These are phyloP conservation scores for Megaceryle maxima DNA, from an alignment of 2,113 vertebrate species.

Conservation along the genomic window DNA sequence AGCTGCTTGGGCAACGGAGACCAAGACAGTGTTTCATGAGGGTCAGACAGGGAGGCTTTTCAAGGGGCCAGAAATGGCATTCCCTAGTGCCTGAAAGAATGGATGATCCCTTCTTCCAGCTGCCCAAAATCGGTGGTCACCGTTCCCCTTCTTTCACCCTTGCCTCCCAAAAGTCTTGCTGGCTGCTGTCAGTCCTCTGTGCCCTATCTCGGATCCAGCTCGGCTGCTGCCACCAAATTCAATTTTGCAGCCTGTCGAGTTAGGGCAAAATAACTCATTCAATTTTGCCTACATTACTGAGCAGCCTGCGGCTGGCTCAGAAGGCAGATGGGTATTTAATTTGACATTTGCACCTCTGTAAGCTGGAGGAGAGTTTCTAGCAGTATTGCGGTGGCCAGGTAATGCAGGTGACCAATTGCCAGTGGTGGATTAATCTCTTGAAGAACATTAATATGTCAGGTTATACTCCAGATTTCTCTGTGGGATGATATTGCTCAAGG, in stretches of 20 bases:
- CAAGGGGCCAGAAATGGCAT: background rate
- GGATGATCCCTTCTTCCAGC: background rate
- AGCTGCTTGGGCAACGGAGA: rapidly evolving
- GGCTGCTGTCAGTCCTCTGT: background rate
- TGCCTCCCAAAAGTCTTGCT: rapidly evolving
- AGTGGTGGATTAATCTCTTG: background rate
- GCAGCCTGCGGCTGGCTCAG: background rate
- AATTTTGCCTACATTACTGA: background rate
- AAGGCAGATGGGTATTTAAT: constrained; percentile 1
- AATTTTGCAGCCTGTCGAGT: background rate
- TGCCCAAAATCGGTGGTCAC: background rate
- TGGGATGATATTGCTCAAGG: constrained; percentile 38
- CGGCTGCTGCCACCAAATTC: background rate
- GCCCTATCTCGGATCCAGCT: background rate
- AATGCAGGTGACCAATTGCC: constrained; percentile 1
- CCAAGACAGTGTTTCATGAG: rapidly evolving
- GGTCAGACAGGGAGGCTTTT: background rate
- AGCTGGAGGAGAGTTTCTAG: background rate
- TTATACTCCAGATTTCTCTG: constrained; percentile 7
- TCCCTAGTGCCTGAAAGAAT: background rate
- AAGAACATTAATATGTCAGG: constrained; percentile 7
- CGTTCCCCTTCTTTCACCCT: background rate
- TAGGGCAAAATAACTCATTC: background rate
- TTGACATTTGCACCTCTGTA: background rate
- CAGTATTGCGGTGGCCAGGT: background rate